Evolutionary conservation across 2,113 vertebrate genomes (phyloP).

Genomic region (Nothocercus julius): DNA sequence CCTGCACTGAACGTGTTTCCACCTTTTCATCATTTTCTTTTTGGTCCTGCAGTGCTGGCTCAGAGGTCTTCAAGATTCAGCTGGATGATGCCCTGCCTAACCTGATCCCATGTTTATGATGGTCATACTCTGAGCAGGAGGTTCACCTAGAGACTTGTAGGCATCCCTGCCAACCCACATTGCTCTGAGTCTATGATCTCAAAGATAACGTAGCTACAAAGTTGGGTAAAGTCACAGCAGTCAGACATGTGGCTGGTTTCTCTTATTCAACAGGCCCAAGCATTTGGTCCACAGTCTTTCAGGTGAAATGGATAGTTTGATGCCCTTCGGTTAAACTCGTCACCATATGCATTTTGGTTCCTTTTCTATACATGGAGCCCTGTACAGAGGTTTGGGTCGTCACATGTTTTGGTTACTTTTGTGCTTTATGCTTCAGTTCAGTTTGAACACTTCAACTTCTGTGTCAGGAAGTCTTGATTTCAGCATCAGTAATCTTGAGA

Average conservation of each 20-base stretch:
- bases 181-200: neutral
- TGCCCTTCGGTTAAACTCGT: neutral
- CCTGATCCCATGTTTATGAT: neutral
- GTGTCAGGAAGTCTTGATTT: neutral
- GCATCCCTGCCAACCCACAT: neutral
- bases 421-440: neutral
- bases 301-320: neutral
- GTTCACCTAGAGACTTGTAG: neutral
- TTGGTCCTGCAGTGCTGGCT: neutral
- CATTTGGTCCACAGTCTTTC: neutral
- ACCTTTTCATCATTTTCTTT: neutral
- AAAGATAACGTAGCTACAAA: neutral
- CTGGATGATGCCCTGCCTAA: neutral
- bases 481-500: neutral
- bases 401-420: neutral
- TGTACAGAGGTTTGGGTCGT: neutral
- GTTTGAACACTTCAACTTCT: neutral
- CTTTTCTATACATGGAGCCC: neutral
- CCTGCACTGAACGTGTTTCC: neutral
- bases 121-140: neutral
- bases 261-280: neutral
- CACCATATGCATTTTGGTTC: neutral
- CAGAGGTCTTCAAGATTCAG: neutral
- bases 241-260: fast-evolving
- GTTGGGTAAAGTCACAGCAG: neutral